These are phyloP conservation scores for Laspeyria flexula DNA, from an alignment of 2,888 invertebrate species.

Conservation along the genomic window DNA sequence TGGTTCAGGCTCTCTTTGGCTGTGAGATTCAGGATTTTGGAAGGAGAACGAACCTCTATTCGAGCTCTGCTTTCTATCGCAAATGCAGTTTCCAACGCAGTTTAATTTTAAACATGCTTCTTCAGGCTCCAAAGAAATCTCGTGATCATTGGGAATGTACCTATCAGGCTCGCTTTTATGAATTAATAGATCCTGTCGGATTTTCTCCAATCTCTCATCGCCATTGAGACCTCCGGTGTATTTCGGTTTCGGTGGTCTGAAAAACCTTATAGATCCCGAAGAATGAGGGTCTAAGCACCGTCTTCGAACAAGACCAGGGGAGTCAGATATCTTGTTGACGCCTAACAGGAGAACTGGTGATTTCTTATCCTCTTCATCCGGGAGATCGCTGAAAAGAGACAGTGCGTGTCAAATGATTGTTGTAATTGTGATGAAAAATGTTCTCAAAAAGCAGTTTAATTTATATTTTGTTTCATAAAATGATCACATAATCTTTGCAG, in stretches of 20 bases:
- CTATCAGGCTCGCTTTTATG: conserved; percentile 77
- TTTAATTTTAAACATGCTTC: conserved; percentile 69
- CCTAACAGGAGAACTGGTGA: conserved; percentile 87
- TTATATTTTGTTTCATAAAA: background rate
- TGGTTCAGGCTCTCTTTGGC: conserved; percentile 61
- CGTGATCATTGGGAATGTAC: conserved; percentile 76
- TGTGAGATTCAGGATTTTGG: conserved; percentile 71
- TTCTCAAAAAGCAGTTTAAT: conserved; percentile 9
- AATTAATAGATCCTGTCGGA: conserved; percentile 75
- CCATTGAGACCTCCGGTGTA: conserved; percentile 78
- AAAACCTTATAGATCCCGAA: conserved; percentile 77
- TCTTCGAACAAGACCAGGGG: conserved; percentile 72
- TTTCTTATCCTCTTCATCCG: conserved; percentile 86
- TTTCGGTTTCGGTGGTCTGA: conserved; percentile 77
- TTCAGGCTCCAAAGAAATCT: conserved; percentile 68
- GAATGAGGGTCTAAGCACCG: conserved; percentile 71
- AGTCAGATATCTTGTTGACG: conserved; percentile 85
- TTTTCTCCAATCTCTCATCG: conserved; percentile 79
- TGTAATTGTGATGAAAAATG: conserved; percentile 4
- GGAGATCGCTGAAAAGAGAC: conserved; percentile 85
- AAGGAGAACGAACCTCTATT: conserved; percentile 79
- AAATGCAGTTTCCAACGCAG: conserved; percentile 75
- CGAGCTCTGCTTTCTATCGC: conserved; percentile 72
- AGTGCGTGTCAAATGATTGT: conserved; percentile 28
- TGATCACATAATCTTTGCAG: no score